Base-by-base conservation (phyloP, 2,797 vertebrate species). In the Enteromius radiatus region DNA sequence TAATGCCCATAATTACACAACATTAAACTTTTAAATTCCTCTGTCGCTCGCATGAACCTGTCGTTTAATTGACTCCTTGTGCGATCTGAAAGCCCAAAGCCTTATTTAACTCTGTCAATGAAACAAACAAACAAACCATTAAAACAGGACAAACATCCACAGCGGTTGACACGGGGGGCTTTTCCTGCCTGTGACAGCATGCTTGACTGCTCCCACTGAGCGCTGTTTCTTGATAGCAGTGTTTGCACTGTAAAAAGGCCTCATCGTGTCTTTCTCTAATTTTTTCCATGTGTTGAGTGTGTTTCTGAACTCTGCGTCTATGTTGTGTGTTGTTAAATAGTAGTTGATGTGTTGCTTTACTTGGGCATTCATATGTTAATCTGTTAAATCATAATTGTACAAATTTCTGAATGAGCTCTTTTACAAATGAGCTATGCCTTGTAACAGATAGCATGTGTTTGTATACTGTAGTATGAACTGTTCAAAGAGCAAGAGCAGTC, bases 141-240 rank as follows among this genome's bases (percentile, higher is more conserved):
- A 64, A 71, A 87, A 54, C 41, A 63, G 65, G 45, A n/a, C n/a
- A 75, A 83, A 80, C 78, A 59, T 38, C 4, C 31, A 68, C 52
- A n/a, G 69, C n/a, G 19, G 70, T 61, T 61, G 74, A 68, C 68
- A 73, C 64, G 23, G 70, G 76, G 78, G 73, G 11, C 61, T 74
- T 82, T 85, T 87, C 84, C 84, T 85, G 77, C 79, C 76, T 83
- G 71, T 71, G 64, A 84, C 79, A 41, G 76, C 65, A 54, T 76
- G 77, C 59, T 63, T 49, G 74, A 23, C 61, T 75, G 67, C 54
- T 36, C 63, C 73, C 26, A 3, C 77, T 56, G 84, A 78, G 84
- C 14, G 19, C 73, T 70, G 75, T 85, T 56, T 36, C 38, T 45
- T 33, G 49, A 83, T 83, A 74, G 43, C 45, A 49, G 75, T 67